Percentiles rank a stretch among this genome's conserved stretches.
phyloP scores from a whole-genome alignment of 1,140 invertebrate species.

The Bombus confusus region DNA sequence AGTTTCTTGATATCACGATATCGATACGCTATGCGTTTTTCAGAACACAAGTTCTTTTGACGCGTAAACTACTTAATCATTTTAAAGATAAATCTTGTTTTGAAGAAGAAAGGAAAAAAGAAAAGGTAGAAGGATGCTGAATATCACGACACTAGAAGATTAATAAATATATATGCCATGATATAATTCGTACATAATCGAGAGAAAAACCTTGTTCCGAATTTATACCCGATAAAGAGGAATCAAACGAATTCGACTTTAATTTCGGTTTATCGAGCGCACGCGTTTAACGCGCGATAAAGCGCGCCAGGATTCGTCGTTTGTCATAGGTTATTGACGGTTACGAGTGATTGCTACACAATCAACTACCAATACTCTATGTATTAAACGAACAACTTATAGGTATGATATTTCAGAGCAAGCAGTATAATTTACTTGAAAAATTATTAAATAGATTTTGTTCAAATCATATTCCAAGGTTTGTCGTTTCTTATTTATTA shows the following conservation, averaged over 20 bases:
- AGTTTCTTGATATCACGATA: slow-evolving; percentile 37
- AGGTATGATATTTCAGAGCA: no score
- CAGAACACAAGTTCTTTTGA: not conserved
- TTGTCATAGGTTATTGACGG: slow-evolving; percentile 1
- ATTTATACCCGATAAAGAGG: slow-evolving; percentile 8
- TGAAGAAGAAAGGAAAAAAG: not conserved
- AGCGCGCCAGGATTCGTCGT: not conserved
- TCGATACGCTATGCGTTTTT: slow-evolving; percentile 34
- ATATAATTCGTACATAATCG: slow-evolving; percentile 15
- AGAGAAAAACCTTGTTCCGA: slow-evolving; percentile 9
- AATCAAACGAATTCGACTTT: not conserved
- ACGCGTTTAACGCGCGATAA: not conserved
- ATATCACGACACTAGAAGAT: slow-evolving; percentile 7
- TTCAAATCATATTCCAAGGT: not conserved
- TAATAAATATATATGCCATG: slow-evolving; percentile 6
- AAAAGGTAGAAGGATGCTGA: not conserved
- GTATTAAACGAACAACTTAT: not conserved
- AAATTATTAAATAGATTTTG: not conserved
- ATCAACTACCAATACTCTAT: not conserved
- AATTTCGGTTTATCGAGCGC: not conserved
- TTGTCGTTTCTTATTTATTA: not conserved
- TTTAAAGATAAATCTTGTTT: slow-evolving; percentile 17
- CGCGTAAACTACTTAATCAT: not conserved
- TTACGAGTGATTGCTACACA: not conserved
- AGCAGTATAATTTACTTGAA: not conserved